Evolutionary conservation across 2,888 invertebrate genomes (phyloP).

Genomic region (Eristalis tenax): DNA sequence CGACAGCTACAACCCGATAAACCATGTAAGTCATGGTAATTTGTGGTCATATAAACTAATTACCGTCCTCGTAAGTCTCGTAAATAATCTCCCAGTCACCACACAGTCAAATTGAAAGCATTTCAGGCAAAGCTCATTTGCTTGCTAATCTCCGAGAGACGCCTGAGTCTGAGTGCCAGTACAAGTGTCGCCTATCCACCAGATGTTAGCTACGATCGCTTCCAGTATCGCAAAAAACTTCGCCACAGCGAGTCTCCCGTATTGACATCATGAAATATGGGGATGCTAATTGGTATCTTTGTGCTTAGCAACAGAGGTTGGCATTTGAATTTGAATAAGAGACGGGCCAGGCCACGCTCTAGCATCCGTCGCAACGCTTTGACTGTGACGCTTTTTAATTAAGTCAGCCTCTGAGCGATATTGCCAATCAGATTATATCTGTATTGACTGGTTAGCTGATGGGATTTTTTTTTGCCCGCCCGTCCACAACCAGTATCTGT

Average conservation of each 20-base stretch:
- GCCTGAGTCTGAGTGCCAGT: background rate
- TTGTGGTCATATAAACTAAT: background rate
- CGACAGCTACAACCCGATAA: background rate
- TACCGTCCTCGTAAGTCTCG: background rate
- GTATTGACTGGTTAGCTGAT: slow-evolving; percentile 10
- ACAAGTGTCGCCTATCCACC: background rate
- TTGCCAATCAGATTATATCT: slow-evolving; percentile 24
- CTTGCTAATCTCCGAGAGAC: background rate
- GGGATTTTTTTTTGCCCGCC: background rate
- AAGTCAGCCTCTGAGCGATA: slow-evolving; percentile 16
- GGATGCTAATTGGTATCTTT: slow-evolving; percentile 31
- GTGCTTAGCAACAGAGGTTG: slow-evolving; percentile 34
- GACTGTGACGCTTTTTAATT: slow-evolving; percentile 10
- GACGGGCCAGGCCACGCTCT: background rate
- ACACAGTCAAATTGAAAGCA: background rate
- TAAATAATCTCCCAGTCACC: background rate
- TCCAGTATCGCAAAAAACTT: background rate
- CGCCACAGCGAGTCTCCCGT: background rate
- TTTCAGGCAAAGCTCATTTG: background rate
- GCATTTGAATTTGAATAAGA: slow-evolving; percentile 24
- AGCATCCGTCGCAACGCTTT: slow-evolving; percentile 9
- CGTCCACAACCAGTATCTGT: background rate
- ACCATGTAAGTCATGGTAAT: background rate
- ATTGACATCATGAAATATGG: slow-evolving; percentile 5
- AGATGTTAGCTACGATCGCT: background rate